Base-by-base conservation (phyloP, 2,113 vertebrate species). In the Fulmarus glacialis region DNA sequence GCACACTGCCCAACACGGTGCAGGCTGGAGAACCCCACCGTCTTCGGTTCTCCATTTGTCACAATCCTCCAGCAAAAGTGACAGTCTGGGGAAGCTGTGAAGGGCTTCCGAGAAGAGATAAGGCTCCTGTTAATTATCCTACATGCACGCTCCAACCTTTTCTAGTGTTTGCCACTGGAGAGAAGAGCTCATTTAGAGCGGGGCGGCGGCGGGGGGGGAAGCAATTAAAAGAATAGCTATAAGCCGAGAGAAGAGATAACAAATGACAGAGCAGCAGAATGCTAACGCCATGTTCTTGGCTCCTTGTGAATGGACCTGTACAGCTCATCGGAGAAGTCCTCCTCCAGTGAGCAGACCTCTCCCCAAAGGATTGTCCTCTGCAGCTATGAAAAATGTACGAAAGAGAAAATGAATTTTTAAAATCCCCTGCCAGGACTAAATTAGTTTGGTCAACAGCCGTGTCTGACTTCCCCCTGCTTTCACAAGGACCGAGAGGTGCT, bases 181-280 rank as follows among this genome's bases (percentile, higher is more conserved):
- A 96, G n/a, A 90, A 80, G 82, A 94, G 80, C 90, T 95, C 85
- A 38, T 93, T 87, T 93, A 34, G 64, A 42, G 56, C 19, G 18
- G 29, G 11, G 20, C 13, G 34, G 18, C 15, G 16, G 40, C 8
- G 38, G 19, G 9, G 43, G 22, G 8, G 23, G 43, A 58, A 95
- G 87, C 85, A 93, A 92, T 95, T 91, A 93, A 70, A 84, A 80
- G 91, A 94, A 74, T 40, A 90, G 89, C 85, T 94, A 43, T 87
- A 80, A 97, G 84, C 85, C 63, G 45, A 60, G 67, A 1, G 2
- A 89, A 63, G 83, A 96, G 85, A 93, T 83, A 86, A 96, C 47
- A 90, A 93, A 92, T 0, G 40, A 36, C 80, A 82, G 84, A 70
- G 74, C 75, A 50, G 80, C 36, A 53, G 83, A 94, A 97, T 86